A percentile compares a stretch with the other conserved stretches of the same genome.
Evolutionary conservation across 2,113 vertebrate species (phyloP).

Genomic region (Gracilinanus agilis): DNA sequence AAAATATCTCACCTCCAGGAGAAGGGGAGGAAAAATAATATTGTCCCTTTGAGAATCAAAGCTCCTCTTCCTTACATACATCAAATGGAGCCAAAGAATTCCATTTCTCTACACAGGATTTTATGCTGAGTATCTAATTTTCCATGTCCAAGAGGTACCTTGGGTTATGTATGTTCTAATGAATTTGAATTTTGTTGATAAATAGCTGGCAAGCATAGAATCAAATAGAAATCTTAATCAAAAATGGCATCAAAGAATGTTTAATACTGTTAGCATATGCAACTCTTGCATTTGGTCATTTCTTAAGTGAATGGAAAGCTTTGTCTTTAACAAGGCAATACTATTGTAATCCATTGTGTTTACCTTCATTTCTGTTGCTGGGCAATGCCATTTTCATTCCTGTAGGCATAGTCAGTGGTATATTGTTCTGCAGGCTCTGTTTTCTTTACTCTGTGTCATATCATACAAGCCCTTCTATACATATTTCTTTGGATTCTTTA

Average conservation of each 20-base stretch:
- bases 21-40: not conserved
- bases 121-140: not conserved
- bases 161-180: not conserved
- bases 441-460: not conserved
- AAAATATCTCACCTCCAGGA: not conserved
- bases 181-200: not conserved
- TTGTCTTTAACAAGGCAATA: not conserved
- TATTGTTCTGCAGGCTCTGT: not conserved
- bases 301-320: not conserved
- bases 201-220: not conserved
- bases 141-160: not conserved
- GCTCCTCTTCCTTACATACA: not conserved
- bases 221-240: not conserved
- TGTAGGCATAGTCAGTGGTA: not conserved
- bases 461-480: not conserved
- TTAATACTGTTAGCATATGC: not conserved
- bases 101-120: not conserved
- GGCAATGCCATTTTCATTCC: not conserved
- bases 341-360: not conserved
- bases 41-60: not conserved
- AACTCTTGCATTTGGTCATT: not conserved
- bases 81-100: not conserved
- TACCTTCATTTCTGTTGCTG: not conserved
- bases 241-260: not conserved
- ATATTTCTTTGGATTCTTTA: not conserved